Conservation (phyloP, 2,113 vertebrate genomes). For the Neolamprologus caudopunctatus region DNA sequence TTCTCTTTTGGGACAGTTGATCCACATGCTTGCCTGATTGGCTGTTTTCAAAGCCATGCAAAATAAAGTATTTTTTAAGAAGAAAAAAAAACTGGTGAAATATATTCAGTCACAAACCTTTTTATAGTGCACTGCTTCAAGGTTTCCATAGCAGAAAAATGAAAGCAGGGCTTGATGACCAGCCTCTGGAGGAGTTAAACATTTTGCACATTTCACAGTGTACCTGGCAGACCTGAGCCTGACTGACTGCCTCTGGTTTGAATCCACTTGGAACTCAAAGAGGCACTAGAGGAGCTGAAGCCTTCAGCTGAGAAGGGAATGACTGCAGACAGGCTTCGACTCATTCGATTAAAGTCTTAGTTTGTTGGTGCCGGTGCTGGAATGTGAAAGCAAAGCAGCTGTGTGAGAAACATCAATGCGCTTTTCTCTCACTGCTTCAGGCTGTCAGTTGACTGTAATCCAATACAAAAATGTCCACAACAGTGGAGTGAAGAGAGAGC, state of each 20-base stretch:
- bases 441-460: background rate
- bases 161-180: background rate
- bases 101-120: background rate
- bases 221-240: background rate
- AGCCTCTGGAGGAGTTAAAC: background rate
- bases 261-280: background rate
- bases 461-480: background rate
- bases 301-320: background rate
- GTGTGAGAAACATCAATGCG: slow-evolving; percentile 22
- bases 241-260: background rate
- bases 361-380: background rate
- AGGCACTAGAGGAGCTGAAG: background rate
- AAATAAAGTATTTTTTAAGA: background rate
- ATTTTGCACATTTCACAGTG: background rate
- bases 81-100: background rate
- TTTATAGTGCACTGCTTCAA: background rate
- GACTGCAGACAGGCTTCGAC: background rate
- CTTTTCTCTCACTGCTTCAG: slow-evolving; percentile 5
- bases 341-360: background rate
- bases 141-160: background rate
- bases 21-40: background rate
- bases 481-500: background rate
- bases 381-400: background rate
- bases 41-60: background rate
- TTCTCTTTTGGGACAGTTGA: background rate